A percentile compares a stretch with the other conserved stretches of the same genome.
These are phyloP conservation scores for Drosophila parthenogenetica DNA, from an alignment of 2,888 invertebrate species.

Conservation along the genomic window DNA sequence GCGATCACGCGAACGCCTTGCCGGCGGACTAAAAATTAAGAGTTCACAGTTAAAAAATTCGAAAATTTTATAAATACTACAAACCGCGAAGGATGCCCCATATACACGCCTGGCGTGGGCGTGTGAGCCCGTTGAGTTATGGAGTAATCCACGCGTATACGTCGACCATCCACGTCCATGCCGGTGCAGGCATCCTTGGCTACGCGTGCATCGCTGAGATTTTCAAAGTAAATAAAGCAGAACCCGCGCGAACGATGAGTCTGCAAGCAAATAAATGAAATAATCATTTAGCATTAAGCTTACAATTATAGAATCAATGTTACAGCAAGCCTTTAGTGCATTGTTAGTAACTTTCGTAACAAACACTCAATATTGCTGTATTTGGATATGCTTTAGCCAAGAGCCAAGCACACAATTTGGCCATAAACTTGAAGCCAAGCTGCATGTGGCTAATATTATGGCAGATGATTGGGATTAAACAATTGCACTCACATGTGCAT, in stretches of 20 bases:
- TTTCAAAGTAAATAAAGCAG: conserved; percentile 97
- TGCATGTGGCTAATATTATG: conserved; percentile 16
- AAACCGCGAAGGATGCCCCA: conserved; percentile 93
- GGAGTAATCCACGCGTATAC: conserved; percentile 97
- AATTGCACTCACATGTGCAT: conserved; percentile 89
- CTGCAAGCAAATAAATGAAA: too few relatives aligned
- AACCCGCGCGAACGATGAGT: conserved; percentile 98
- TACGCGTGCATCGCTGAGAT: conserved; percentile 94
- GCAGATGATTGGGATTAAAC: background rate
- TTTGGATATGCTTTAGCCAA: conserved; percentile 57
- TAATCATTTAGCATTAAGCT: background rate
- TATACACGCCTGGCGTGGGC: conserved; percentile 98
- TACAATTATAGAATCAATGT: conserved; percentile 49
- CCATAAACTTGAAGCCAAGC: conserved; percentile 8
- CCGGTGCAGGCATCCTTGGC: conserved; percentile 98
- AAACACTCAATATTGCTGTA: conserved; percentile 65
- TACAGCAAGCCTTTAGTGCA: conserved; percentile 83
- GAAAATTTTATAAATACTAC: background rate
- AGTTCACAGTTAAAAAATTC: too few relatives aligned
- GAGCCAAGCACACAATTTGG: background rate
- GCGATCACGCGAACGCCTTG: conserved; percentile 46
- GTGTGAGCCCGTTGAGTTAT: conserved; percentile 98
- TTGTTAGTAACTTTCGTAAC: conserved; percentile 45
- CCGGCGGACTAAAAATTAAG: conserved; percentile 9
- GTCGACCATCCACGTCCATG: conserved; percentile 96